These are phyloP conservation scores for Brachyistius frenatus DNA, from an alignment of 2,113 vertebrate genomes.

Conservation along the genomic window DNA sequence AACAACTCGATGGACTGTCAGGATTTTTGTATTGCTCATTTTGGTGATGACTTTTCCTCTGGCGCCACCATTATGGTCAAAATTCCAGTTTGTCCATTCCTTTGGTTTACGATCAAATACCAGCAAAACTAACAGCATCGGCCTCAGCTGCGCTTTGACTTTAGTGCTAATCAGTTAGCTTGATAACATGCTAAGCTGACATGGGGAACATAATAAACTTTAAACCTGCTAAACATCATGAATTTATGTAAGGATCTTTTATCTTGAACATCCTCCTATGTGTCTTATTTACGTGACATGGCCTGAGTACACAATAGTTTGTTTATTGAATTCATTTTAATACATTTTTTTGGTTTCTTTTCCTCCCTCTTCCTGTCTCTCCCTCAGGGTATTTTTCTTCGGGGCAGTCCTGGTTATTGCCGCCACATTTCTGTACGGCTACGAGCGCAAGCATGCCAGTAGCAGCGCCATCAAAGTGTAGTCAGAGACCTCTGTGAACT, in stretches of 20 bases:
- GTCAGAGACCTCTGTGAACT: not conserved
- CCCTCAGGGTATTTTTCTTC: conserved; percentile 90
- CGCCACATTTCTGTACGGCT: conserved; percentile 95
- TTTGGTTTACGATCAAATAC: too few relatives aligned
- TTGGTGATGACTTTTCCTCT: not conserved
- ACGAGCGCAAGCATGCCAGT: conserved; percentile 87
- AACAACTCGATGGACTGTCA: not conserved
- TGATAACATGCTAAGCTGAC: too few relatives aligned
- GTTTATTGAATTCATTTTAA: not conserved
- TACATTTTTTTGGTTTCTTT: not conserved
- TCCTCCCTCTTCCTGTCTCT: conserved; percentile 1
- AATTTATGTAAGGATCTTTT: too few relatives aligned
- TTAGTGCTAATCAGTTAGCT: too few relatives aligned
- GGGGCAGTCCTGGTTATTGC: conserved; percentile 92
- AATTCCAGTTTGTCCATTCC: not conserved
- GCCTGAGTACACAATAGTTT: not conserved
- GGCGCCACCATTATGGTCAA: not conserved
- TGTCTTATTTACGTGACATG: not conserved
- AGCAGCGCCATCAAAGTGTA: conserved; percentile 74
- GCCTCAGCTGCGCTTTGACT: conserved; percentile 1
- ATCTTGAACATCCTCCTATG: too few relatives aligned
- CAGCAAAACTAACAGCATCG: too few relatives aligned
- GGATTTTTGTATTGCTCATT: not conserved
- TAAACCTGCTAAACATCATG: too few relatives aligned
- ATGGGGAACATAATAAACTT: too few relatives aligned